Percentiles rank a stretch among this genome's conserved stretches.
Conservation (phyloP, 2,888 invertebrate genomes). For the Tachystola acroxantha region DNA sequence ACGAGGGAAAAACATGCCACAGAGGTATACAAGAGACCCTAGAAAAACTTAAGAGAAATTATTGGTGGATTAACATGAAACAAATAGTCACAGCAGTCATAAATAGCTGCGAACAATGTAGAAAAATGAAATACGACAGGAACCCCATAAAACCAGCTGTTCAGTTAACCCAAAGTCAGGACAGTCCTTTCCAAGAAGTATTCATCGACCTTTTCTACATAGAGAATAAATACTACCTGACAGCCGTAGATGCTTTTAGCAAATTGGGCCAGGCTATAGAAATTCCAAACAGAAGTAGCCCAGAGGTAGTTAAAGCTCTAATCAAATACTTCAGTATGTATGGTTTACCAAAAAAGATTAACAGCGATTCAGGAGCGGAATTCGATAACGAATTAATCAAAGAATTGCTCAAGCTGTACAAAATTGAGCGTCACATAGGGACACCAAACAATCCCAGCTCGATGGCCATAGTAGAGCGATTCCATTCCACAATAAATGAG, state of each 20-base stretch:
- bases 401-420: conserved; percentile 17
- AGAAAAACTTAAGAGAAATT: conserved; percentile 8
- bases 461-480: too few species aligned
- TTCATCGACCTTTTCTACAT: conserved; percentile 20
- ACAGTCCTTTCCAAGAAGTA: conserved; percentile 21
- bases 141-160: conserved; percentile 21
- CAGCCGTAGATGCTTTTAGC: conserved; percentile 22
- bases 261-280: conserved; percentile 24
- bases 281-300: conserved; percentile 17
- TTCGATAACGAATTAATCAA: conserved; percentile 24
- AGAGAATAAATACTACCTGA: conserved; percentile 14
- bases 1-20: conserved; percentile 14
- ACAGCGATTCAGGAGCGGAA: conserved; percentile 22
- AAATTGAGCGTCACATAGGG: conserved; percentile 22
- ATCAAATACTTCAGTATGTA: conserved; percentile 23
- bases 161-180: conserved; percentile 22
- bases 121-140: conserved; percentile 10
- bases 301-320: conserved; percentile 20
- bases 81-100: conserved; percentile 11
- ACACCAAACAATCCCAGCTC: too few species aligned
- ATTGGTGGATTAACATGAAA: conserved; percentile 14
- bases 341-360: conserved; percentile 19
- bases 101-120: conserved; percentile 12
- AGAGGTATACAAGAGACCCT: conserved; percentile 15
- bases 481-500: conserved; percentile 20